These are phyloP conservation scores for Drosophila lacicola DNA, from an alignment of 2,888 invertebrate species.

Conservation along the genomic window DNA sequence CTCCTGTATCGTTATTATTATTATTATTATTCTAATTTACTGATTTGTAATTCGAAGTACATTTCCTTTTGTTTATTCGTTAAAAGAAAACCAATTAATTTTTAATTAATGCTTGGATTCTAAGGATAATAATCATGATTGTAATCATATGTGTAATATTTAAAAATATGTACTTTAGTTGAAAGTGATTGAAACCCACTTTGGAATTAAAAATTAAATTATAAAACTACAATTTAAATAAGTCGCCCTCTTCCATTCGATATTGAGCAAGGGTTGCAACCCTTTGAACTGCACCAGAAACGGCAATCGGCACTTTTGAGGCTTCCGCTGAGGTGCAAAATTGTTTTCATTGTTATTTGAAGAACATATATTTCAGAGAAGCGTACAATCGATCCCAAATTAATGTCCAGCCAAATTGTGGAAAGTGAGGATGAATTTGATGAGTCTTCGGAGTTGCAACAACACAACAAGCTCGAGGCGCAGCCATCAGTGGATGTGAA, in stretches of 20 bases:
- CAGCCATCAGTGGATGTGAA: conserved; percentile 65
- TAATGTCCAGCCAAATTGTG: conserved; percentile 60
- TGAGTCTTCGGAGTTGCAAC: conserved; percentile 69
- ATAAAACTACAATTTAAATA: conserved; percentile 38
- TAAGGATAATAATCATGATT: conserved; percentile 28
- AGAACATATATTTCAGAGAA: neutral
- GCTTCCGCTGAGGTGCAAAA: conserved; percentile 35
- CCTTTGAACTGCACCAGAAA: conserved; percentile 19
- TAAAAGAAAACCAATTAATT: conserved; percentile 52
- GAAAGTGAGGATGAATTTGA: conserved; percentile 76
- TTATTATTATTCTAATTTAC: conserved; percentile 26
- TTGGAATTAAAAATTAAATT: conserved; percentile 61
- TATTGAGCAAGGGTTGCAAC: conserved; percentile 38
- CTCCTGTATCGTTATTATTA: conserved; percentile 9
- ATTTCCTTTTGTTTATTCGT: conserved; percentile 45
- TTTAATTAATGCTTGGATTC: conserved; percentile 50
- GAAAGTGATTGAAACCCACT: conserved; percentile 59
- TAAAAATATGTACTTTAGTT: conserved; percentile 63
- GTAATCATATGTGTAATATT: conserved; percentile 64
- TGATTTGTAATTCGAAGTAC: conserved; percentile 45
- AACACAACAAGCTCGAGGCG: conserved; percentile 48
- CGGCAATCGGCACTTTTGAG: conserved; percentile 31
- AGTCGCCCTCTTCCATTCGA: conserved; percentile 20
- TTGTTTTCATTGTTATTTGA: conserved; percentile 14
- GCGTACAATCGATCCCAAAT: neutral